A percentile compares a stretch with the other conserved stretches of the same genome.
These are phyloP conservation scores for Alligator mississippiensis DNA, from an alignment of 2,113 vertebrate species.

Conservation along the genomic window DNA sequence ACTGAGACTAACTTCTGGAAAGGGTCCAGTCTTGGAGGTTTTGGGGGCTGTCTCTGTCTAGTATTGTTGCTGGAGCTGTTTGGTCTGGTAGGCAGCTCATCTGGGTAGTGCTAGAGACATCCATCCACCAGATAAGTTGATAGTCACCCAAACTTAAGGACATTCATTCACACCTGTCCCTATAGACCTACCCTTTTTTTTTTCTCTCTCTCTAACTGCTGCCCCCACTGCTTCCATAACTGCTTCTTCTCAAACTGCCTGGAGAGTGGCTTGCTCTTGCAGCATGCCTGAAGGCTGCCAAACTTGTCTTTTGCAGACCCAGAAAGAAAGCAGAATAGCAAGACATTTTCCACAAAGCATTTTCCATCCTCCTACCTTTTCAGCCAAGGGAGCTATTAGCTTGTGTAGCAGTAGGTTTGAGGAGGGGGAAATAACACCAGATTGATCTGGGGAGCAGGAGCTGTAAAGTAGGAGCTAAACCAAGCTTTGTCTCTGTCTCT, in stretches of 20 bases:
- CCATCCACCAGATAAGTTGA: too few species aligned
- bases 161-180: too few species aligned
- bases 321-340: not conserved
- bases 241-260: not conserved
- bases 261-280: too few species aligned
- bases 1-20: too few species aligned
- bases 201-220: not conserved
- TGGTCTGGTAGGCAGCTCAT: too few species aligned
- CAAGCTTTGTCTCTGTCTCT: not conserved
- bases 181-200: too few species aligned
- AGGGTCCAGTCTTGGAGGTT: too few species aligned
- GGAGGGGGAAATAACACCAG: fast-evolving
- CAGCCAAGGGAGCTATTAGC: not conserved
- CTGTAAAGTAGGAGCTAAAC: not conserved
- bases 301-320: not conserved
- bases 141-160: too few species aligned
- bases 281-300: not conserved
- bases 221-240: not conserved
- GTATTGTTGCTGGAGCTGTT: too few species aligned
- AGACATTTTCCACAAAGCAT: too few species aligned
- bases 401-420: not conserved
- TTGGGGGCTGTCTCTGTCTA: too few species aligned
- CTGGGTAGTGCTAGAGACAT: too few species aligned
- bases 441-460: not conserved
- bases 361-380: not conserved